phyloP scores from a whole-genome alignment of 2,113 vertebrate species.

The Spea multiplicata region DNA sequence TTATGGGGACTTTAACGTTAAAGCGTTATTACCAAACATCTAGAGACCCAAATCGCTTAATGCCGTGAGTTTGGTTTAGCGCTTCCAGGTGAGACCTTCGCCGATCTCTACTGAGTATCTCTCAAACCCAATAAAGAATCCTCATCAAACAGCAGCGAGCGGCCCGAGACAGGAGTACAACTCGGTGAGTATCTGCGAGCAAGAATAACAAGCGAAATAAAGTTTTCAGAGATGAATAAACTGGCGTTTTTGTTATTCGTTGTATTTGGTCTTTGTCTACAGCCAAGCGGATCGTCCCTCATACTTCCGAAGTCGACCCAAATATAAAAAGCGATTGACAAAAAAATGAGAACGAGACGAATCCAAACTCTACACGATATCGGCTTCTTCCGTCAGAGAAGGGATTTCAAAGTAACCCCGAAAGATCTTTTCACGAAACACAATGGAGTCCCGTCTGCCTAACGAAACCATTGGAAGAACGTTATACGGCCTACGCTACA shows the following conservation, averaged over 20 bases:
- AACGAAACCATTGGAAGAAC: no score
- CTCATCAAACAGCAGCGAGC: conserved; percentile 55
- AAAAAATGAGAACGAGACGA: no score
- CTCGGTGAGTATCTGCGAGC: conserved; percentile 62
- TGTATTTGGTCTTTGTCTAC: conserved; percentile 66
- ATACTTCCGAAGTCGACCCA: conserved; percentile 17
- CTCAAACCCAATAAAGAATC: conserved; percentile 61
- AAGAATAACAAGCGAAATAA: conserved; percentile 61
- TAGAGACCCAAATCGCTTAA: background rate
- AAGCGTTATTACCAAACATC: background rate
- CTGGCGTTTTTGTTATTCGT: conserved; percentile 52
- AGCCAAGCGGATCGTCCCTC: conserved; percentile 52
- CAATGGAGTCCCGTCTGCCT: no score
- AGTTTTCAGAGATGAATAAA: conserved; percentile 60
- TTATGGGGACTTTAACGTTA: background rate
- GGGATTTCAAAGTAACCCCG: no score
- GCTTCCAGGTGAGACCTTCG: conserved; percentile 58
- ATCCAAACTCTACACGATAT: no score
- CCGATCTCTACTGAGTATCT: conserved; percentile 56
- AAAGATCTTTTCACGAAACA: no score
- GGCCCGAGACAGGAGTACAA: conserved; percentile 62
- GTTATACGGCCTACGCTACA: background rate
- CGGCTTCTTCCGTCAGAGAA: no score
- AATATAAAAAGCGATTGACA: no score
- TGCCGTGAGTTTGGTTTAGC: conserved; percentile 37